Base-by-base conservation (phyloP, 2,113 vertebrate genomes). In the Plecotus auritus region DNA sequence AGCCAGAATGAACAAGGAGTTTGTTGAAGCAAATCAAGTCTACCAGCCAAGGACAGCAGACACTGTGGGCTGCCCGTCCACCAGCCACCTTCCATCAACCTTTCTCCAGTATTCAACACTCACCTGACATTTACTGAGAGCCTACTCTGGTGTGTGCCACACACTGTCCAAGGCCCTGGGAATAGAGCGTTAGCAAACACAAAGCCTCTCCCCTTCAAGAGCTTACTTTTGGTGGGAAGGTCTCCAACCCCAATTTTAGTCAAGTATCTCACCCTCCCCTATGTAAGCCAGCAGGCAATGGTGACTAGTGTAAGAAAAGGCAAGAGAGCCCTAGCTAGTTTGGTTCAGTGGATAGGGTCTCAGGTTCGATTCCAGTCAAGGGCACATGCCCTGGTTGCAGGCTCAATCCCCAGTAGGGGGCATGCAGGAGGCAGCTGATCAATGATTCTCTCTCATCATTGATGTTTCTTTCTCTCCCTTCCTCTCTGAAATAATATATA, bases 221-320 rank as follows among this genome's bases (percentile, higher is more conserved):
- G 59, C 37, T 49, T 56, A 78, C 54, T 73, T 66, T 78, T 32
- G 64, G 11, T 17, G 26, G 30, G 32, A 20, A 37, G 18, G 20
- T 87, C 40, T 85, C 66, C 66, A 72, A 84, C 9, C n/a, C n/a
- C 59, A 49, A 35, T 64, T 94, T 95, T 88, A 94, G 70, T 47
- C 37, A 49, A 28, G 17, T 67, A 51, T 74, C 76, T n/a, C 64
- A 28, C 32, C 16, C 30, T 73, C 30, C 56, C 28, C 37, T 12
- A 49, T 37, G 45, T 73, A 66, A 93, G 47, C 56, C 61, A 93
- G 45, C 10, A 78, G 82, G 23, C 45, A 82, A 77, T 12, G 17
- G 76, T 74, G 47, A 83, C 5, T 12, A 28, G 37, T 22, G 2
- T 32, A 80, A 49, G 8, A 80, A 32, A 69, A 32, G n/a, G 54